Conservation (phyloP, 2,888 invertebrate genomes). For the Drosophila algonquin region DNA sequence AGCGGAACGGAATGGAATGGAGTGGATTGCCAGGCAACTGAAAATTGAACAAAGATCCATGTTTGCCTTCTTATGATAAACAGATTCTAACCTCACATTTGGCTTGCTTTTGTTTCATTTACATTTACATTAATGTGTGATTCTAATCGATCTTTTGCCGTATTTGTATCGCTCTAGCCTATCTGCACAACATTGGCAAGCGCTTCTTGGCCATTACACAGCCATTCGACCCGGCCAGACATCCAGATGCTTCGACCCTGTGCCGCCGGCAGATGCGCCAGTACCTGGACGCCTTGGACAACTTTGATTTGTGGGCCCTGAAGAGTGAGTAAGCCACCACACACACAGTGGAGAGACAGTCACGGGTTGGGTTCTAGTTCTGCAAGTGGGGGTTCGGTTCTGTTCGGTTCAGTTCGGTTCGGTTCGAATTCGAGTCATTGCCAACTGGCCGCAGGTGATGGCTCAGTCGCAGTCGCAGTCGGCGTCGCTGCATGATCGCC, state of each 20-base stretch:
- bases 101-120: no score
- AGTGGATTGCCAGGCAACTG: neutral
- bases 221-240: constrained; percentile 81
- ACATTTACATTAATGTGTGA: neutral
- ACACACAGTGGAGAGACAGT: neutral
- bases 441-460: constrained; percentile 58
- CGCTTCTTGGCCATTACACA: constrained; percentile 76
- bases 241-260: constrained; percentile 74
- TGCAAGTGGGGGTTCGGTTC: constrained; percentile 17
- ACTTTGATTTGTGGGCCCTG: constrained; percentile 83
- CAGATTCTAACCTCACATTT: neutral
- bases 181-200: constrained; percentile 77
- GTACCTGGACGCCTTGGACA: constrained; percentile 77
- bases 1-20: neutral
- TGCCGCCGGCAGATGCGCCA: constrained; percentile 79
- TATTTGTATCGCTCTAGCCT: constrained; percentile 68
- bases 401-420: constrained; percentile 3
- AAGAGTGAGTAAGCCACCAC: constrained; percentile 79
- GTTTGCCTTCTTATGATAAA: neutral
- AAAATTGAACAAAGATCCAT: neutral
- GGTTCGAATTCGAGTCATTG: constrained; percentile 69
- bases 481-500: constrained; percentile 60
- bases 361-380: constrained; percentile 29
- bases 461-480: constrained; percentile 17
- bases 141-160: neutral